Base-by-base conservation (phyloP, 1,140 invertebrate species). In the Yoshiicerus persimilis region DNA sequence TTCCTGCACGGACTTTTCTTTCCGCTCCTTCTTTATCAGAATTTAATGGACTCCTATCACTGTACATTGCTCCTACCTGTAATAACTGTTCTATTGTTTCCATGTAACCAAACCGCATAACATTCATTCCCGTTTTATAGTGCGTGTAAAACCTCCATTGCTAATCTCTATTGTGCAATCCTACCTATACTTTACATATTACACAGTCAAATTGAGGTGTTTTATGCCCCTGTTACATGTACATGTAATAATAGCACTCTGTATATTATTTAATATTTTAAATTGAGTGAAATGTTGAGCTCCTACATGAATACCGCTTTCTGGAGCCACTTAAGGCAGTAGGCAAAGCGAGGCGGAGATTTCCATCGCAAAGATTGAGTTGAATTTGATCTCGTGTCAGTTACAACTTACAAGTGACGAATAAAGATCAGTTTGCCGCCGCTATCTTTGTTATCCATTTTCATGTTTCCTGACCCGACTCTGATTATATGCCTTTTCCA, bases 381-480 rank as follows among this genome's bases (percentile, higher is more conserved):
- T 85, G 88, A 80, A 66, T 89, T 90, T 87, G 88, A 89, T 90
- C 89, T 90, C 89, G 89, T 90, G 89, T 88, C 87, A 88, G 89
- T 88, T 88, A 87, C 87, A 86, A 86, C 66, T 75, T 87, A 87
- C 64, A 89, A 87, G 89, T 89, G 87, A 88, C 86, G 89, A 88
- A 90, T 90, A 90, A 87, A 87, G 89, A 89, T 90, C 87, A 88
- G 87, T 86, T 87, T 88, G 66, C 89, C 84, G 66, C 66, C 86
- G 70, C 84, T 87, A 88, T 88, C 87, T 88, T 36, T 27, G 41
- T 70, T 87, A 90, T 87, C 64, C 84, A 66, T 89, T 62, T 34
- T 88, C 47, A 16, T 70, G 64, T 88, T 89, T 90, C 84, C 88
- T 25, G 66, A 83, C 84, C 80, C 36, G 32, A 83, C 25, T 87